A percentile compares a stretch with the other conserved stretches of the same genome.
Conservation (phyloP, 2,797 vertebrate species). For the Leptoclinus maculatus region DNA sequence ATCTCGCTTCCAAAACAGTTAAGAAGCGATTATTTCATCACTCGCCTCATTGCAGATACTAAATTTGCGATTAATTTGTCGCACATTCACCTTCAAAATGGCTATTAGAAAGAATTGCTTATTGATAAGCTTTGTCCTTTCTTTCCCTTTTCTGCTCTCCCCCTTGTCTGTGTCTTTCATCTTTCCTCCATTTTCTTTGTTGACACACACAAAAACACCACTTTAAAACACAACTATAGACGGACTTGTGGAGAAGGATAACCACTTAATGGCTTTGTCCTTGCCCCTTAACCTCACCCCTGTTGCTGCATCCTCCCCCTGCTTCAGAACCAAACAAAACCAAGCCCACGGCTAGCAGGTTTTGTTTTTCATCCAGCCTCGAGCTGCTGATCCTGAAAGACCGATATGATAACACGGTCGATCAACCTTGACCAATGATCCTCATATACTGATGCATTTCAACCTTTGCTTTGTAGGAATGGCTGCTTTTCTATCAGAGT, state of each 20-base stretch:
- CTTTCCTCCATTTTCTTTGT: conserved; percentile 46
- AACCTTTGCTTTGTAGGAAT: conserved; percentile 26
- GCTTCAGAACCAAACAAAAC: conserved; percentile 2
- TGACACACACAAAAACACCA: conserved; percentile 54
- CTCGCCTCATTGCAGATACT: not conserved
- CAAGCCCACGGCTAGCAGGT: conserved; percentile 3
- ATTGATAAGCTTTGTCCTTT: conserved; percentile 30
- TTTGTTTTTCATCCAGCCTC: conserved; percentile 41
- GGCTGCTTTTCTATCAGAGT: conserved; percentile 2
- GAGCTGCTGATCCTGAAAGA: conserved; percentile 34
- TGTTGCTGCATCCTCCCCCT: conserved; percentile 29
- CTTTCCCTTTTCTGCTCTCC: conserved; percentile 14
- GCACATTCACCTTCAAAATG: conserved; percentile 10
- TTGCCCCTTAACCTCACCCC: conserved; percentile 49
- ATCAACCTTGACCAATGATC: conserved; percentile 49
- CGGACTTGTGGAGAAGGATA: conserved; percentile 29
- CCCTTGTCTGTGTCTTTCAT: conserved; percentile 8
- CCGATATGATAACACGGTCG: conserved; percentile 26
- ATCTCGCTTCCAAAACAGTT: not conserved
- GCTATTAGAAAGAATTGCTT: conserved; percentile 25
- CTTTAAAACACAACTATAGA: conserved; percentile 44
- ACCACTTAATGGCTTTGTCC: conserved; percentile 45
- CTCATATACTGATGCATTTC: conserved; percentile 23
- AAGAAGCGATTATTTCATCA: not conserved
- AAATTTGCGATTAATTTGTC: conserved; percentile 18